These are phyloP conservation scores for Dromas ardeola DNA, from an alignment of 2,113 vertebrate genomes.

Conservation along the genomic window DNA sequence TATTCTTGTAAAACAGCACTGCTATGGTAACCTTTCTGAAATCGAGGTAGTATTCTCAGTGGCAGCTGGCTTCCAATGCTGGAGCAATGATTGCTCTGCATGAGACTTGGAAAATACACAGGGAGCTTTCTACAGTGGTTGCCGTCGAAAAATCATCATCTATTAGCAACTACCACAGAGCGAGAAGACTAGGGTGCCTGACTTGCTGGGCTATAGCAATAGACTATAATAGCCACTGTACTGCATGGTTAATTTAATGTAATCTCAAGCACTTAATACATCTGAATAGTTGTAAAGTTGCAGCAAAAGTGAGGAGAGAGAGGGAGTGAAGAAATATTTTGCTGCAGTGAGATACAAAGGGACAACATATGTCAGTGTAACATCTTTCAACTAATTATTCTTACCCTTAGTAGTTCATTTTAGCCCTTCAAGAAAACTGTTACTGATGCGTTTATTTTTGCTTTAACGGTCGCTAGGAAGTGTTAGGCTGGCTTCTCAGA, in stretches of 20 bases:
- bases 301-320: not conserved
- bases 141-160: not conserved
- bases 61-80: not conserved
- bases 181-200: not conserved
- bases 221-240: not conserved
- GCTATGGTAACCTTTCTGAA: not conserved
- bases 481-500: not conserved
- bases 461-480: not conserved
- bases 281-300: not conserved
- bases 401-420: not conserved
- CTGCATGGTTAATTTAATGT: not conserved
- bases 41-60: not conserved
- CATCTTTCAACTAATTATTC: not conserved
- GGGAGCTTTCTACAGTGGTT: not conserved
- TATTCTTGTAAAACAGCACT: not conserved
- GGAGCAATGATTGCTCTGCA: not conserved
- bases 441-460: not conserved
- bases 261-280: not conserved
- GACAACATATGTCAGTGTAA: not conserved
- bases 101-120: not conserved
- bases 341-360: not conserved
- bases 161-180: not conserved
- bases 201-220: not conserved
- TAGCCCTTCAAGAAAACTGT: not conserved
- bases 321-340: not conserved